phyloP scores from a whole-genome alignment of 2,888 invertebrate genomes.

The Eilema griseolum region DNA sequence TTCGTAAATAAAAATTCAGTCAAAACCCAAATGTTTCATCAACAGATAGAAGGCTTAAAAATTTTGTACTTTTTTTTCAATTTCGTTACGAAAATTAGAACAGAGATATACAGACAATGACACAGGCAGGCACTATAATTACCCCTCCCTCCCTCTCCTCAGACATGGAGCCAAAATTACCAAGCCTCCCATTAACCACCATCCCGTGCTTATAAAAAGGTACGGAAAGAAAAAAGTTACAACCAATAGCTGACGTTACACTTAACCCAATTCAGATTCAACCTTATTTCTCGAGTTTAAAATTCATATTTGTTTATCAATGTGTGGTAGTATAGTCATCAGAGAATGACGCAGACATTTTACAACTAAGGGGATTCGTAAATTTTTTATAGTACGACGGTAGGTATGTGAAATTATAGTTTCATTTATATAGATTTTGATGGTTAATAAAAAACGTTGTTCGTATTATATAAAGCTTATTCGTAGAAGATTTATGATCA shows the following conservation, averaged over 20 bases:
- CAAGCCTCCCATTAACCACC: conserved; percentile 79
- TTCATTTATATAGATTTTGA: conserved; percentile 45
- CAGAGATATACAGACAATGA: conserved; percentile 80
- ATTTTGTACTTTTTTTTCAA: conserved; percentile 57
- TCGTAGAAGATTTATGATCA: conserved; percentile 37
- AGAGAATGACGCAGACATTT: conserved; percentile 53
- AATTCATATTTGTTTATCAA: conserved; percentile 31
- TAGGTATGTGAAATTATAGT: conserved; percentile 51
- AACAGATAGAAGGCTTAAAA: conserved; percentile 40
- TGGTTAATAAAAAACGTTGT: conserved; percentile 39
- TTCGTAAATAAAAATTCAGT: conserved; percentile 38
- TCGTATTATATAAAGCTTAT: conserved; percentile 31
- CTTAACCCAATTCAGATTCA: conserved; percentile 50
- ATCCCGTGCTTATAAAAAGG: conserved; percentile 80
- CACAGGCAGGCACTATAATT: conserved; percentile 82
- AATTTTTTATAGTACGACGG: conserved; percentile 36
- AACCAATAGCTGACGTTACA: conserved; percentile 66
- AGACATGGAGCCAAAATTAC: conserved; percentile 75
- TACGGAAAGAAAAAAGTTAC: conserved; percentile 69
- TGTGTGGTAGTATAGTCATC: conserved; percentile 41
- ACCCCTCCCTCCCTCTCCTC: conserved; percentile 61
- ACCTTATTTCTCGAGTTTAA: conserved; percentile 44
- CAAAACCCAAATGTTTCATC: conserved; percentile 45
- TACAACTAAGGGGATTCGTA: conserved; percentile 51
- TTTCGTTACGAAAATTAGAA: conserved; percentile 71